Base-by-base conservation (phyloP, 1,140 invertebrate species). In the Drosophila seguyi region DNA sequence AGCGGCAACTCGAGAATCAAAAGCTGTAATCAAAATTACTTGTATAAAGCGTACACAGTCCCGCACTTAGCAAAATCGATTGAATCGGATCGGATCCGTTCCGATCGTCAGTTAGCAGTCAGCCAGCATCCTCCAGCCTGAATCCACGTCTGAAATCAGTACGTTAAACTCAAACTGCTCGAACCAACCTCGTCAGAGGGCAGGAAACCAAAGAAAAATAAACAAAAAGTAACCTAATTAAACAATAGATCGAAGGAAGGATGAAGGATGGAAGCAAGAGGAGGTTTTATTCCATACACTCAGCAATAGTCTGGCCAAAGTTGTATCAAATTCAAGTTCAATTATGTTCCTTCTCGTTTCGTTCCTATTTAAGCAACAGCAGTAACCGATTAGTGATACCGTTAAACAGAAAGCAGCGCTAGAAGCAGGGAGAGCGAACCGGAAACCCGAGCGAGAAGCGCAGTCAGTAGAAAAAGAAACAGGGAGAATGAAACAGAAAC, bases 331-430 rank as follows among this genome's bases (percentile, higher is more conserved):
- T 88, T 88, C 77, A 85, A 84, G 73, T 85, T 88, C 74, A 90
- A 90, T 90, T 90, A 90, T 90, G 85, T 90, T 90, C 85, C 85
- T 90, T 90, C 86, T 80, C 80, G 67, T 88, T 88, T 88, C 60
- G 84, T 88, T 88, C 84, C 84, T 88, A 88, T 67, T 80, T 88
- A 77, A 77, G 66, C 76, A 66, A 73, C 60, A 75, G 67, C 57
- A 56, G 81, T 58, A 81, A 88, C 77, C 82, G 66, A 75, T 88
- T 88, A 90, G 85, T 90, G 85, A 88, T 88, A 88, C 79, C 79
- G 76, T 88, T 88, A 88, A 87, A 63, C 71, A 52, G 57, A 58
- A 59, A 62, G 36, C 75, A 80, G 38, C 52, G 79, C 44, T 76
- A 73, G 60, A 62, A 62, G 31, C 48, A 74, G 57, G 68, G 57